A percentile compares a stretch with the other conserved stretches of the same genome.
phyloP scores from a whole-genome alignment of 1,140 invertebrate species.

The Zelostemma sp. region DNA sequence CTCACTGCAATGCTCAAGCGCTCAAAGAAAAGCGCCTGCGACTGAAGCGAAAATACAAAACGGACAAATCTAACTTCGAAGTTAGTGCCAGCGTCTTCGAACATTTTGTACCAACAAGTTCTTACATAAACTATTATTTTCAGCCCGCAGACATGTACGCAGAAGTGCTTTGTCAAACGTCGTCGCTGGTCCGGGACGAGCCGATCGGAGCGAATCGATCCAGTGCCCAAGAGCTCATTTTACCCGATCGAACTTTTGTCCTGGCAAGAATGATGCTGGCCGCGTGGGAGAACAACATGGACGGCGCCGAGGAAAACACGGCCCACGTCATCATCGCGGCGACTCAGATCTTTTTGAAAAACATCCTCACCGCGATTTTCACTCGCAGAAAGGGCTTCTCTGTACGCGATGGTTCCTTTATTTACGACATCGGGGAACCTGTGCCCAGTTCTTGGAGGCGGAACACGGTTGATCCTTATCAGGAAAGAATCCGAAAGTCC shows the following conservation, averaged over 20 bases:
- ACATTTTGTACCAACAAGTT: no score
- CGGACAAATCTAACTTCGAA: slow-evolving; percentile 78
- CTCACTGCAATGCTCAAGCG: slow-evolving; percentile 55
- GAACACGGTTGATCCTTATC: slow-evolving; percentile 69
- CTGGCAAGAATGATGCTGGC: slow-evolving; percentile 83
- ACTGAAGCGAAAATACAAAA: slow-evolving; percentile 73
- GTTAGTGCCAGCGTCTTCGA: no score
- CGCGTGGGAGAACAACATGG: slow-evolving; percentile 85
- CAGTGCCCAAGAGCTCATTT: slow-evolving; percentile 76
- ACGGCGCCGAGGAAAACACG: slow-evolving; percentile 82
- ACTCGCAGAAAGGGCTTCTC: slow-evolving; percentile 81
- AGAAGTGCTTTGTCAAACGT: slow-evolving; percentile 64
- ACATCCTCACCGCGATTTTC: slow-evolving; percentile 80
- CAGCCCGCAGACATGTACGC: slow-evolving; percentile 67
- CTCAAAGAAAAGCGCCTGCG: slow-evolving; percentile 70
- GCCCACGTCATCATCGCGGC: slow-evolving; percentile 81
- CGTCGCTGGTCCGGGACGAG: slow-evolving; percentile 65
- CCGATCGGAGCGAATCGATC: slow-evolving; percentile 70
- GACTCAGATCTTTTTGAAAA: slow-evolving; percentile 82
- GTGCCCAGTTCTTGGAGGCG: slow-evolving; percentile 79
- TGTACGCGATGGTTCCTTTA: slow-evolving; percentile 76
- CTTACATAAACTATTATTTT: slow-evolving; percentile 1
- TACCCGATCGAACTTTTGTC: slow-evolving; percentile 83
- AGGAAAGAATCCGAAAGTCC: slow-evolving; percentile 12
- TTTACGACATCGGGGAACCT: slow-evolving; percentile 79